Percentiles rank a stretch among this genome's conserved stretches.
phyloP scores from a whole-genome alignment of 2,113 vertebrate species.

The Gasterosteus nipponicus region DNA sequence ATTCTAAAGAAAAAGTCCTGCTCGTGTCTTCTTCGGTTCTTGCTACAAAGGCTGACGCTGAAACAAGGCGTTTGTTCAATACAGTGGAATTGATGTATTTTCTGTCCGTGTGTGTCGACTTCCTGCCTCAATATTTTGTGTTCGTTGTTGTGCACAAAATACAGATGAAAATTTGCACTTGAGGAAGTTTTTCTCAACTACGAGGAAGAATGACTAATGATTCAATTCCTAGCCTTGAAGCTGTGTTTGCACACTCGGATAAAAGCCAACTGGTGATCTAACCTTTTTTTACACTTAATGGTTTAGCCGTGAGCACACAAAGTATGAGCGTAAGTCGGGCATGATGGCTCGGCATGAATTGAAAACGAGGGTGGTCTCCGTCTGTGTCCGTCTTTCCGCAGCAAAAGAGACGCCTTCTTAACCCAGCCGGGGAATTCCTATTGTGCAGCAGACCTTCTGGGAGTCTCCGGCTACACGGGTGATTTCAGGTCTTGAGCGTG shows the following conservation, averaged over 20 bases:
- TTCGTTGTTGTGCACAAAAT: background rate
- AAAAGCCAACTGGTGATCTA: slow-evolving; percentile 42
- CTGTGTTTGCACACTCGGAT: background rate
- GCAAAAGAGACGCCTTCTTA: slow-evolving; percentile 48
- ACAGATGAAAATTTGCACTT: background rate
- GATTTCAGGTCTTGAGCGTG: slow-evolving; percentile 30
- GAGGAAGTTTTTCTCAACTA: background rate
- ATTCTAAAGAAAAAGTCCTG: slow-evolving; percentile 5
- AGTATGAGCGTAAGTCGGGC: slow-evolving; percentile 58
- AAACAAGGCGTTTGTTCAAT: background rate
- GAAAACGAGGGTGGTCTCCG: slow-evolving; percentile 62
- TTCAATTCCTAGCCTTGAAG: slow-evolving; percentile 8
- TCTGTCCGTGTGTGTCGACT: background rate
- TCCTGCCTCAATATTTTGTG: background rate
- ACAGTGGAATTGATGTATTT: background rate
- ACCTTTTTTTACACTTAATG: slow-evolving; percentile 6
- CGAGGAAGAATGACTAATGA: background rate
- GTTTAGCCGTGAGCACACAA: slow-evolving; percentile 5
- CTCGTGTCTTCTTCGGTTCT: background rate
- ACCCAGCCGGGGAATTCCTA: slow-evolving; percentile 61
- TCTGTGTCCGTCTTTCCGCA: slow-evolving; percentile 33
- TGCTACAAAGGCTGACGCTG: background rate
- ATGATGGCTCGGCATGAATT: slow-evolving; percentile 55
- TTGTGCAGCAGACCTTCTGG: slow-evolving; percentile 61
- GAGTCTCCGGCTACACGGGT: slow-evolving; percentile 20